Base-by-base conservation (phyloP, 2,113 vertebrate genomes). In the Odontophorus gujanensis region DNA sequence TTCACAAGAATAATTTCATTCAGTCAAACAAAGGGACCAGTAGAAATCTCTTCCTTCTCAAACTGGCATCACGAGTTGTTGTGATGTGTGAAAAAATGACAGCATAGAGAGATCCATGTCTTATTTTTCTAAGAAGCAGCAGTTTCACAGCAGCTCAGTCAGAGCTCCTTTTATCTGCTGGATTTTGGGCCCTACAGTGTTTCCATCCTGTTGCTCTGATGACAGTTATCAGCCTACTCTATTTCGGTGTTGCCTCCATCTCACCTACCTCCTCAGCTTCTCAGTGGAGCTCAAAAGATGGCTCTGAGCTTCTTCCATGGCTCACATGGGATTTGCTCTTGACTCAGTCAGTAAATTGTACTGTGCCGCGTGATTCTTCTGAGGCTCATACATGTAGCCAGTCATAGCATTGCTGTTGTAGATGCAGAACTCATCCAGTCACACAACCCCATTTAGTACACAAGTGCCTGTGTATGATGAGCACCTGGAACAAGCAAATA, bases 341-440 rank as follows among this genome's bases (percentile, higher is more conserved):
- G 30, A 8, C 22, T 86, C 30, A 13, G 42, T 18, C 50, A 65
- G 32, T 6, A 28, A 26, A 7, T 21, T 28, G n/a, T 32, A 3
- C 30, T 3, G 20, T 18, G 38, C 40, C n/a, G 21, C 10, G 11
- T 42, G 73, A 6, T 51, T 51, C 59, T 76, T 48, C 71, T 24
- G 55, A 81, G 65, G 32, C 21, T 5, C 30, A 2, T 0, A 1
- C 3, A 1, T 2, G 67, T 11, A 40, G 32, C 53, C 72, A 57
- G 65, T 3, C 1, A 3, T 1, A 16, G 51, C 57, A 45, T 18
- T 36, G 51, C 32, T 77, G 22, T 15, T 0, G 1, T 4, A 32
- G 53, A 32, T 34, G 65, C 45, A 47, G 25, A 67, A 47, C n/a
- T 78, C 47, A 11, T 24, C n/a, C 38, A 25, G 72, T 53, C 38